Evolutionary conservation across 2,797 vertebrate genomes (phyloP).

Genomic region (Falco rusticolus): DNA sequence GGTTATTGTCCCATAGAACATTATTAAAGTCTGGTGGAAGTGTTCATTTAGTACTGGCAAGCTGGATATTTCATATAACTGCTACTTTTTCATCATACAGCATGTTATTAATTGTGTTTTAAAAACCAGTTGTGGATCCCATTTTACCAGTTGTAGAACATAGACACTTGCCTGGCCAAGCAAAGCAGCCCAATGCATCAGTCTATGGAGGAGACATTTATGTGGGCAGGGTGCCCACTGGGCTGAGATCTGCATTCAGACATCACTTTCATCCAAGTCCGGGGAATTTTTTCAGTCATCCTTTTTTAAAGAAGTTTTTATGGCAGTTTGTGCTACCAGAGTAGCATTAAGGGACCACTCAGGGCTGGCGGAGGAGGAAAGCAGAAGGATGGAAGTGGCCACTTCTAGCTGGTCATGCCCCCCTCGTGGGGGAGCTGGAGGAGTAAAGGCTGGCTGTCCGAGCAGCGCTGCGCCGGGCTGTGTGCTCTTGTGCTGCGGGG

Average conservation of each 20-base stretch:
- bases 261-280: background rate
- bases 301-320: background rate
- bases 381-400: background rate
- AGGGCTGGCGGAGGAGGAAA: background rate
- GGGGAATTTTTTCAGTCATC: background rate
- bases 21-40: background rate
- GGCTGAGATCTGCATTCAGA: background rate
- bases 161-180: conserved; percentile 76
- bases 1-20: background rate
- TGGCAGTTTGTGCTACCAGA: background rate
- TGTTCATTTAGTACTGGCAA: background rate
- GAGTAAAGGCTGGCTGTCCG: background rate
- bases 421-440: background rate
- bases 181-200: conserved; percentile 78
- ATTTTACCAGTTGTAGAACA: background rate
- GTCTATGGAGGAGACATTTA: background rate
- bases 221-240: background rate
- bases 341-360: background rate
- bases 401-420: background rate
- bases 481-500: background rate
- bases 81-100: background rate
- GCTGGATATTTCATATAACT: background rate
- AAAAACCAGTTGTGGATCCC: background rate
- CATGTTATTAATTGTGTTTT: conserved; percentile 19
- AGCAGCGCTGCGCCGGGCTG: background rate